Evolutionary conservation across 2,113 vertebrate species (phyloP).

Genomic region (Pao palembangensis): DNA sequence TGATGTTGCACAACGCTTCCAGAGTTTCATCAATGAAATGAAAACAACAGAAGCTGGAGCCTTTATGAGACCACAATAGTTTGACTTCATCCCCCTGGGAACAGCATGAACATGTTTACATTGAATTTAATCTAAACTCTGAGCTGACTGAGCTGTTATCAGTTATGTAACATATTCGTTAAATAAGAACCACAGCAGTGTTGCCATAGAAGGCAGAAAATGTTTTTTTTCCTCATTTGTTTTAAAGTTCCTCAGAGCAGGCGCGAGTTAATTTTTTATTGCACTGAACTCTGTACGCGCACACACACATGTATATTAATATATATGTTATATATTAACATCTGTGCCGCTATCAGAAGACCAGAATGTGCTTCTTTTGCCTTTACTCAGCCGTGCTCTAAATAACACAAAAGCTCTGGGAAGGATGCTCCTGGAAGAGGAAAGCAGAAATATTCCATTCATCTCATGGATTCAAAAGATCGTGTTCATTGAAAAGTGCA

Average conservation of each 20-base stretch:
- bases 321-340: no score
- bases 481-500: constrained; percentile 15
- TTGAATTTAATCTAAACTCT: background rate
- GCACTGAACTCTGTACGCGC: no score
- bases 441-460: constrained; percentile 24
- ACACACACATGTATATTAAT: no score
- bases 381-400: constrained; percentile 41
- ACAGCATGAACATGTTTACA: background rate
- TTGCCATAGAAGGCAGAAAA: background rate
- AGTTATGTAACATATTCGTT: constrained; percentile 5
- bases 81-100: background rate
- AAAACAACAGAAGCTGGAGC: background rate
- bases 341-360: no score
- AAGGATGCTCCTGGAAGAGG: constrained; percentile 60
- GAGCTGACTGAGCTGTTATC: background rate
- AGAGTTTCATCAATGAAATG: background rate
- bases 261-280: no score
- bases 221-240: no score
- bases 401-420: constrained; percentile 67
- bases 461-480: constrained; percentile 25
- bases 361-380: background rate
- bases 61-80: background rate
- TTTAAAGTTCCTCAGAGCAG: no score
- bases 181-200: background rate
- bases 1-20: background rate